Evolutionary conservation across 2,888 invertebrate genomes (phyloP), one percentile per base, ranked within the genome.

Genomic region (Sinohyriopsis cumingii): DNA sequence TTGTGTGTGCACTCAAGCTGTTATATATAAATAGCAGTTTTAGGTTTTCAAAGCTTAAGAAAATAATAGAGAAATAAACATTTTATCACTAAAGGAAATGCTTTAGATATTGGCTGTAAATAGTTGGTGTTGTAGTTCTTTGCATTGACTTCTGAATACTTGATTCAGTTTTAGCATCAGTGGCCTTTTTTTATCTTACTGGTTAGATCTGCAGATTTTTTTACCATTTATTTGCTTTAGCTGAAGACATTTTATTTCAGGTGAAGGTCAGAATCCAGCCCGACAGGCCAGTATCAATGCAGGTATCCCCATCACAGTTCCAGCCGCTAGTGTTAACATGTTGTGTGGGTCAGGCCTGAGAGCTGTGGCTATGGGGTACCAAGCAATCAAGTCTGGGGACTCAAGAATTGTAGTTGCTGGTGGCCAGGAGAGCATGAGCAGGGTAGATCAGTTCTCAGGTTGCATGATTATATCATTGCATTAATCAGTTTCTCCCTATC

Each of bases 391-490:
- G 75, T 88, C 91, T 65, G 94, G 93, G 7, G 94, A 95, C 83
- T 91, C 93, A 4, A 89, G 91, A 33, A 91, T 95, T 74, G 93
- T 95, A 6, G 92, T 96, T 25, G 94, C 94, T 81, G 95, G 95
- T 54, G 96, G 96, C 0, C 95, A 95, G 91, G 96, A 96, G 90
- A 94, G 91, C 81, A 96, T 96, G 96, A 94, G 94, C 67, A 91
- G 92, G 82, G 89, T 88, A 71, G 63, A 65, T 68, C 57, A 64
- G n/a, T 57, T 55, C 22, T 7, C 7, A 20, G 55, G 9, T 33
- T 20, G 7, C 45, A 22, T 64, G 45, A 45, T 5, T 24, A 25
- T 55, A 12, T 18, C 15, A 33, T 20, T 63, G 25, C 20, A 59
- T 61, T 33, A 22, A 33, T 33, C 45, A 45, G 45, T 45, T 45